Evolutionary conservation across 2,888 invertebrate genomes (phyloP).

Genomic region (Lamellibrachia satsuma): DNA sequence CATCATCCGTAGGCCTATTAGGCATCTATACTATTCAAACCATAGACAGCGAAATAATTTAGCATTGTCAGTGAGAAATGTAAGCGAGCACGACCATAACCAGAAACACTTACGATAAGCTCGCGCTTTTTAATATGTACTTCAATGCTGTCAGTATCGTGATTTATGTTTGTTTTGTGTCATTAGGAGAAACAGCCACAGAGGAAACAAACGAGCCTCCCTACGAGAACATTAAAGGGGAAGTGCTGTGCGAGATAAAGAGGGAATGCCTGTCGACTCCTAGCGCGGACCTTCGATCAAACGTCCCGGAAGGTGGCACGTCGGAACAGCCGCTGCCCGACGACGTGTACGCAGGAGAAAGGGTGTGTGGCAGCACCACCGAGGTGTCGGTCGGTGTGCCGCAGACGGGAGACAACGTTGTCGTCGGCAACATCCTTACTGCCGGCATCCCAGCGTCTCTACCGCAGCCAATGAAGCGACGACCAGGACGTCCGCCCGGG

Average conservation of each 20-base stretch:
- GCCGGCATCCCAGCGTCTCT: background rate
- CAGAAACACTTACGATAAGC: no score
- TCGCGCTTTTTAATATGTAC: no score
- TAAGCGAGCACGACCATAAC: no score
- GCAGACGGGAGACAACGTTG: background rate
- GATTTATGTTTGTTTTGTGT: background rate
- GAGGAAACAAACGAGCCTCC: background rate
- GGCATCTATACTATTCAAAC: no score
- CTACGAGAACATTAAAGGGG: background rate
- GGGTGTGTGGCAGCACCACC: background rate
- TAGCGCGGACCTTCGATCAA: background rate
- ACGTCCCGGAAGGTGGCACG: background rate
- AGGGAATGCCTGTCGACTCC: background rate
- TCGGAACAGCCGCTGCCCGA: background rate
- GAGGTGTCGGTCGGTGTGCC: background rate
- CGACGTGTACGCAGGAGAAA: background rate
- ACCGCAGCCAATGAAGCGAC: constrained; percentile 26
- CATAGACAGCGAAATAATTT: no score
- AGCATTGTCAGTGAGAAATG: no score
- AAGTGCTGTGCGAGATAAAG: background rate
- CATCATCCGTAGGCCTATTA: no score
- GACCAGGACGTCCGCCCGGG: constrained; percentile 33
- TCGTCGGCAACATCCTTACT: background rate
- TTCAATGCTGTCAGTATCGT: background rate
- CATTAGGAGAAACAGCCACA: background rate